These are phyloP conservation scores for Drosophila bipectinata DNA, from an alignment of 1,140 invertebrate genomes.

Conservation along the genomic window DNA sequence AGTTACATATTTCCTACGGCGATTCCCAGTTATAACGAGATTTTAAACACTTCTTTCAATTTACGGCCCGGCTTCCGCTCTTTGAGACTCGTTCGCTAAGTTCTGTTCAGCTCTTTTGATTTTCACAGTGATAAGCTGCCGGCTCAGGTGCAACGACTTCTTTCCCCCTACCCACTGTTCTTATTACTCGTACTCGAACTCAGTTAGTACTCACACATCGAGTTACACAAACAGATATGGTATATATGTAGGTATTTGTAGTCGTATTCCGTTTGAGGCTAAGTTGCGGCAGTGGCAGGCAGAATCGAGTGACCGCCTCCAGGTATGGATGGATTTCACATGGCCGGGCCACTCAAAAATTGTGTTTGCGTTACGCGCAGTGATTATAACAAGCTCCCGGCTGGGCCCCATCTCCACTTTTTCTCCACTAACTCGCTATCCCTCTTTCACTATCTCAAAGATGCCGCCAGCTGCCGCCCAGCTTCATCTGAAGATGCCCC, in stretches of 20 bases:
- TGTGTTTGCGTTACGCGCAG: slow-evolving; percentile 78
- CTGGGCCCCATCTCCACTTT: slow-evolving; percentile 1
- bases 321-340: slow-evolving; percentile 70
- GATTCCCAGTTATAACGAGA: slow-evolving; percentile 40
- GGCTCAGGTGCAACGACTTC: slow-evolving; percentile 56
- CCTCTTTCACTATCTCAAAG: slow-evolving; percentile 54
- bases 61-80: slow-evolving; percentile 44
- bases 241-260: not conserved
- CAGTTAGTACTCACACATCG: slow-evolving; percentile 4
- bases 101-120: slow-evolving; percentile 27
- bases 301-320: slow-evolving; percentile 46
- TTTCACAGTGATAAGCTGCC: slow-evolving; percentile 56
- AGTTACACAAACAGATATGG: slow-evolving; percentile 2
- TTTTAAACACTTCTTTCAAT: slow-evolving; percentile 48
- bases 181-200: slow-evolving; percentile 1
- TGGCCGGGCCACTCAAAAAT: slow-evolving; percentile 74
- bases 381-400: slow-evolving; percentile 71
- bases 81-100: slow-evolving; percentile 20
- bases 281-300: not conserved
- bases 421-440: slow-evolving; percentile 6
- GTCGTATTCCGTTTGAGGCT: slow-evolving; percentile 6
- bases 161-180: slow-evolving; percentile 20
- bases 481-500: slow-evolving; percentile 15
- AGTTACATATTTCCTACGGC: slow-evolving; percentile 37
- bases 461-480: slow-evolving; percentile 49